Evolutionary conservation across 2,888 invertebrate genomes (phyloP), one percentile per base, ranked within the genome.

Genomic region (Spilarctia lutea): DNA sequence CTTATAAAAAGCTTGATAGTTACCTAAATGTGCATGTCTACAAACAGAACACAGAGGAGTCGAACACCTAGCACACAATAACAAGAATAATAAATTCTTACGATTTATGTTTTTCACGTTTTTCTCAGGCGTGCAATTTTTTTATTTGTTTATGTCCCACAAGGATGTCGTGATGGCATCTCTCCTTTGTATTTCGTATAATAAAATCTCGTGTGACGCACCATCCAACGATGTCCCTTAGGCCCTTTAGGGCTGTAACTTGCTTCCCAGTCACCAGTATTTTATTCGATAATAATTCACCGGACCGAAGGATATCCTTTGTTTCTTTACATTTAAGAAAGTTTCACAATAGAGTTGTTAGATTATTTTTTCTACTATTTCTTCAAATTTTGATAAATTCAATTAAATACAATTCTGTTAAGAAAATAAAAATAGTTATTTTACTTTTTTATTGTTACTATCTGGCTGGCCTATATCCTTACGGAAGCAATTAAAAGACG

Each of bases 281-380:
- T 94, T 94, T 93, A 92, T 93, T 92, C 86, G 88, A 85, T 90
- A 89, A 92, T 94, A 93, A 92, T 91, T 93, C 91, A 92, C 89
- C 76, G 85, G 87, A 86, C 85, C 82, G 85, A 86, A 86, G 86
- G 88, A 86, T 84, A 89, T 89, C 89, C 87, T 90, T 91, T 91
- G 90, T 92, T 92, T 93, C 91, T 90, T 92, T 91, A 92, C 90
- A 91, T 90, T 91, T 89, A 75, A 79, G 76, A 82, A 81, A 83
- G 81, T 77, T 81, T 72, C 76, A 78, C 79, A 83, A 79, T 87
- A 87, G 86, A 87, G 90, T 90, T 90, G 87, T 86, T 81, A 80
- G 73, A 76, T 45, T 18, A 3, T 4, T 4, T 45, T 48, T 48
- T 48, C 18, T 45, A 16, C 1, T 20, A 20, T 48, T 48, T 18